Evolutionary conservation across 2,888 invertebrate species (phyloP).

Genomic region (Saturnia japonica): DNA sequence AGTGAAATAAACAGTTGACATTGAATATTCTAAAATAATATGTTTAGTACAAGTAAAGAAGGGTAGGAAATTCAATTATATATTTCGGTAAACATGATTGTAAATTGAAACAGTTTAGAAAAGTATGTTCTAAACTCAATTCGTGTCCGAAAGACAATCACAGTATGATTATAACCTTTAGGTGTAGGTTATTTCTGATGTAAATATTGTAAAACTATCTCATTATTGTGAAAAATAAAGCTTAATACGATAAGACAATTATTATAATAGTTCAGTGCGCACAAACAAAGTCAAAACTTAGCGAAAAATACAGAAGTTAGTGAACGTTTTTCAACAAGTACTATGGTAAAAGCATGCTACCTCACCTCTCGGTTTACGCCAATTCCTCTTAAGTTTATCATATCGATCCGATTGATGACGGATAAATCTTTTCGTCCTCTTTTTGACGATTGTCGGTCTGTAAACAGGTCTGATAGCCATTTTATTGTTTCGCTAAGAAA

Average conservation of each 20-base stretch:
- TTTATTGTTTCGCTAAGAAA: slow-evolving; percentile 76
- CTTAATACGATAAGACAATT: neutral
- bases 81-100: neutral
- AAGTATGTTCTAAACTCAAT: neutral
- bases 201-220: slow-evolving; percentile 7
- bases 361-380: slow-evolving; percentile 98
- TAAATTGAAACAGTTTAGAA: no score
- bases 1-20: neutral
- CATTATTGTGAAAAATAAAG: neutral
- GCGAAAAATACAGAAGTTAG: neutral
- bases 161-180: slow-evolving; percentile 11
- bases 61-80: neutral
- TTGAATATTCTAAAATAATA: no score
- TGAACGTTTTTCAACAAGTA: neutral
- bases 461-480: slow-evolving; percentile 96
- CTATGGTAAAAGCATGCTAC: slow-evolving; percentile 29
- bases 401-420: slow-evolving; percentile 99
- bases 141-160: neutral
- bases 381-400: slow-evolving; percentile 97
- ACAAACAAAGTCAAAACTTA: neutral
- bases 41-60: no score
- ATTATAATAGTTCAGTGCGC: neutral
- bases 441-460: slow-evolving; percentile 96
- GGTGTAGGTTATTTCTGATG: neutral
- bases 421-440: slow-evolving; percentile 98